These are phyloP conservation scores for Epinephelus moara DNA, from an alignment of 2,113 vertebrate genomes.

Conservation along the genomic window DNA sequence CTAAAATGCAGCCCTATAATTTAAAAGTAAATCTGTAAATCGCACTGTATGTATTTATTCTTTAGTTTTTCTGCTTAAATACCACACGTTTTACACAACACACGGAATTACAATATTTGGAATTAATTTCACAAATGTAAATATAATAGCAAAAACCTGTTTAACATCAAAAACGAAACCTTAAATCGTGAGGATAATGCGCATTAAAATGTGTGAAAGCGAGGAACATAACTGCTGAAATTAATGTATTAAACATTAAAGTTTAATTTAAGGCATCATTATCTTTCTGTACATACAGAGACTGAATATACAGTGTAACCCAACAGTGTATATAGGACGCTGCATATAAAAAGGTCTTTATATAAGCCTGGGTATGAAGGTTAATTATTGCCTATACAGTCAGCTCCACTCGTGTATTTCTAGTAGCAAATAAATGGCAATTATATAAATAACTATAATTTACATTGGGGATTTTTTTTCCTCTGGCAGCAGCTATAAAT, in stretches of 20 bases:
- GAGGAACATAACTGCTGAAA: too few species aligned
- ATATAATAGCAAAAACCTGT: background rate
- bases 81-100: background rate
- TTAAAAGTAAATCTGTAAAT: background rate
- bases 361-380: background rate
- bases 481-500: constrained; percentile 38
- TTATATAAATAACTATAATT: constrained; percentile 48
- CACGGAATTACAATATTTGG: background rate
- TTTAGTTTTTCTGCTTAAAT: background rate
- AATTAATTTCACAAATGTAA: background rate
- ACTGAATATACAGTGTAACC: background rate
- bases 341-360: constrained; percentile 1
- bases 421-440: constrained; percentile 52
- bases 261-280: background rate
- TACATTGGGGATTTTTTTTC: constrained; percentile 2
- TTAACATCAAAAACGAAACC: background rate
- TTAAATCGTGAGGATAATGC: background rate
- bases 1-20: background rate
- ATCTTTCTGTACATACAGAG: background rate
- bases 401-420: constrained; percentile 25
- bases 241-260: too few species aligned
- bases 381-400: constrained; percentile 8
- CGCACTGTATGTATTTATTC: background rate
- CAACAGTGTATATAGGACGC: background rate
- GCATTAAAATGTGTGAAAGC: background rate